Evolutionary conservation across 2,888 invertebrate genomes (phyloP).

Genomic region (Kryphioiulus occultus): DNA sequence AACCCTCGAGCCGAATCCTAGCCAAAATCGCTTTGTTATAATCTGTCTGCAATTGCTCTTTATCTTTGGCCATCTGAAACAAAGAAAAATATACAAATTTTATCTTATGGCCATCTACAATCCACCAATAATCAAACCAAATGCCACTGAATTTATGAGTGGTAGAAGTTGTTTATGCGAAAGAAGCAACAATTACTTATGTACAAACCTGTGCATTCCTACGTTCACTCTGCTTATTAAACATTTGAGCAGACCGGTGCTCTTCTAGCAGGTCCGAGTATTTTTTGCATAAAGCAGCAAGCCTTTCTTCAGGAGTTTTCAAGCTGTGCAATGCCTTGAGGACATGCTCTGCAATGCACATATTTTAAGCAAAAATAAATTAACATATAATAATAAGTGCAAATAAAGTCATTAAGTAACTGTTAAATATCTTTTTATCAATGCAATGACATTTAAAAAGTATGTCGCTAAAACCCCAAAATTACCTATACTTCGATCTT

Average conservation of each 20-base stretch:
- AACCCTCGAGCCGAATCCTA: slow-evolving; percentile 82
- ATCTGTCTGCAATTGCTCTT: slow-evolving; percentile 82
- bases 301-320: slow-evolving; percentile 73
- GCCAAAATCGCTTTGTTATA: slow-evolving; percentile 82
- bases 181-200: neutral
- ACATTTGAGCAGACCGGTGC: slow-evolving; percentile 64
- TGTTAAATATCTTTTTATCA: too few relatives aligned
- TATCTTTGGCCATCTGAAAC: slow-evolving; percentile 73
- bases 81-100: slow-evolving; percentile 55
- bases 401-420: too few relatives aligned
- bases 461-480: neutral
- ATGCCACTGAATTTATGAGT: too few relatives aligned
- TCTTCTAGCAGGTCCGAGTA: slow-evolving; percentile 80
- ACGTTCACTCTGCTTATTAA: slow-evolving; percentile 61
- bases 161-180: neutral
- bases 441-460: too few relatives aligned
- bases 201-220: slow-evolving; percentile 60
- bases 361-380: neutral
- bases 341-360: slow-evolving; percentile 66
- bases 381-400: too few relatives aligned
- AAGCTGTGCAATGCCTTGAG: slow-evolving; percentile 66
- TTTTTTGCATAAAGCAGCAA: slow-evolving; percentile 75
- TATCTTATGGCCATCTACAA: neutral
- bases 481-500: slow-evolving; percentile 48
- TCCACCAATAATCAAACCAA: too few relatives aligned